Evolutionary conservation across 2,113 vertebrate genomes (phyloP), one percentile per base, ranked within the genome.

Genomic region (Menura novaehollandiae): DNA sequence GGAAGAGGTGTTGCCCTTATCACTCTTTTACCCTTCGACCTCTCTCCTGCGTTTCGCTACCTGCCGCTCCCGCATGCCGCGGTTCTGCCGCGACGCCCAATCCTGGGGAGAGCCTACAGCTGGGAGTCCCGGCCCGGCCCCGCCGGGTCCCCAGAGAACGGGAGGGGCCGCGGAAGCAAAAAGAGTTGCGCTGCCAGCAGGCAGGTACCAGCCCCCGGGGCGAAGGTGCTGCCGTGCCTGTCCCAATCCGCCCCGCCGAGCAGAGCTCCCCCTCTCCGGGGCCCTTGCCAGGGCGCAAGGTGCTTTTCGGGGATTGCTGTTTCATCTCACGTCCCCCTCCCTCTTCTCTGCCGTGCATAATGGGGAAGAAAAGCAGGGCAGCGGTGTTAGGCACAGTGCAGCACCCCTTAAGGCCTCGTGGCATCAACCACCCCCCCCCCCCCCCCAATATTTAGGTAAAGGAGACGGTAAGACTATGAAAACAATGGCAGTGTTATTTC

Each of bases 211-310:
- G 52, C 53, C 15, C 44, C 47, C 19, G n/a, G 24, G 15, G 30
- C 24, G 13, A 46, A 22, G 60, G 51, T 20, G 69, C 63, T 55
- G 71, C 75, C 17, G 8, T 22, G 41, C 9, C 13, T 13, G 24
- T 22, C 46, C 21, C 28, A 5, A 30, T 11, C 17, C 10, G 1
- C 62, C 13, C 37, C 19, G 7, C 52, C 16, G 16, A 56, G 44
- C 35, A 17, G 43, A 5, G 3, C 2, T 4, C 7, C 11, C 33
- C 53, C 11, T 1, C 15, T 6, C 28, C n/a, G n/a, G 30, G 28
- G 24, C 6, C 52, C 13, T 47, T 59, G 49, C 26, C 4, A 4
- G 30, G n/a, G 27, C 9, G 8, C 46, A n/a, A 21, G 53, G 64
- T 77, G 74, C 19, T 46, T 46, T 39, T 47, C 2, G 13, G 47